A percentile compares a stretch with the other conserved stretches of the same genome.
Conservation (phyloP, 1,140 invertebrate species). For the Dinoponera quadriceps region DNA sequence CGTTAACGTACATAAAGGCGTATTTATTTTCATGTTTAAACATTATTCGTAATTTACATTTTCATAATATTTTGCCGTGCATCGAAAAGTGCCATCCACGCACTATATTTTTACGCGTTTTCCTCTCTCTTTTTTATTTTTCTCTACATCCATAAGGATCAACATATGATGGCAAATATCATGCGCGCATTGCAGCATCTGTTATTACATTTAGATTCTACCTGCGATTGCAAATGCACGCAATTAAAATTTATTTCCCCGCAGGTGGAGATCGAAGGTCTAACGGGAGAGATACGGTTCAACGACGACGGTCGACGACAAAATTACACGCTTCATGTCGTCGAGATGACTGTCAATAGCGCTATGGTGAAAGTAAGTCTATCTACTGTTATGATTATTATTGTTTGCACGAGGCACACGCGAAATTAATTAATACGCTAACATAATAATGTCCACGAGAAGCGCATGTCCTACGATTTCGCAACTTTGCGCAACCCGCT, state of each 20-base stretch:
- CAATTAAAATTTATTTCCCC: conserved; percentile 25
- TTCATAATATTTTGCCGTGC: not conserved
- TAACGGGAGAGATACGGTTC: conserved; percentile 96
- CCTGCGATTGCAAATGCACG: no score
- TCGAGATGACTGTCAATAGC: conserved; percentile 96
- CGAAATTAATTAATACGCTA: not conserved
- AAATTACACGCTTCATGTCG: conserved; percentile 96
- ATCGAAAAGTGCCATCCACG: not conserved
- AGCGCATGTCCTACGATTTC: not conserved
- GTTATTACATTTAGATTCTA: not conserved
- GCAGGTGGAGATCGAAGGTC: conserved; percentile 95
- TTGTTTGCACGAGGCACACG: not conserved
- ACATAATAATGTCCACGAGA: not conserved
- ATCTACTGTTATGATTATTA: not conserved
- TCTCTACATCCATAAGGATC: not conserved
- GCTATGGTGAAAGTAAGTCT: conserved; percentile 92
- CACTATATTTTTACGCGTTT: not conserved
- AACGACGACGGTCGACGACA: conserved; percentile 93
- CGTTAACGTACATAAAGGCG: not conserved
- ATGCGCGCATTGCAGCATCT: not conserved
- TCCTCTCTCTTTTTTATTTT: no score
- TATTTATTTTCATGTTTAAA: conserved; percentile 3
- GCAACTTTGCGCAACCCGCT: not conserved
- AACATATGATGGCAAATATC: not conserved
- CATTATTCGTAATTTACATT: conserved; percentile 18